A percentile compares a stretch with the other conserved stretches of the same genome.
These are phyloP conservation scores for Chromis chromis DNA, from an alignment of 2,797 vertebrate species.

Conservation along the genomic window DNA sequence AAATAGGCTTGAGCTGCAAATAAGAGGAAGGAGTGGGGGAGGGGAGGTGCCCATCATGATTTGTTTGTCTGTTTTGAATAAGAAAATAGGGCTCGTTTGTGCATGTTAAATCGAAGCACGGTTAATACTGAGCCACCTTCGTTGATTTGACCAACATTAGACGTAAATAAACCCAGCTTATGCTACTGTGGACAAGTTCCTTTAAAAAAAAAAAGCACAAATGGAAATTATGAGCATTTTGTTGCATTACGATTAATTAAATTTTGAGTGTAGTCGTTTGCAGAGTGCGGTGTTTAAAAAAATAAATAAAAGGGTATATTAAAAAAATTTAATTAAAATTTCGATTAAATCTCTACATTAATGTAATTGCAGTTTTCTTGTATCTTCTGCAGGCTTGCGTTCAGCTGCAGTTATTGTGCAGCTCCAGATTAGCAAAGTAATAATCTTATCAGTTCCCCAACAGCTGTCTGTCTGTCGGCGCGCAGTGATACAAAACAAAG, in stretches of 20 bases:
- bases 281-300: not conserved
- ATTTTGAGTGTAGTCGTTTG: not conserved
- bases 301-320: no score
- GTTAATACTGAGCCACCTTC: not conserved
- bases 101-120: not conserved
- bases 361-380: not conserved
- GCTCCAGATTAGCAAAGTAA: slow-evolving; percentile 50
- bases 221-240: not conserved
- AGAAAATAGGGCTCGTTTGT: not conserved
- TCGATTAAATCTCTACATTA: not conserved
- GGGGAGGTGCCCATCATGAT: slow-evolving; percentile 42
- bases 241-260: not conserved
- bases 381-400: not conserved
- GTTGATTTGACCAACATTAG: not conserved
- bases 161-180: not conserved
- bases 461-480: slow-evolving; percentile 78
- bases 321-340: no score
- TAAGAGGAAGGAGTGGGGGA: slow-evolving; percentile 63
- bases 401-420: not conserved
- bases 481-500: slow-evolving; percentile 83
- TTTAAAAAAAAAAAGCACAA: not conserved
- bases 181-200: not conserved
- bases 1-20: slow-evolving; percentile 16
- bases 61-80: slow-evolving; percentile 32
- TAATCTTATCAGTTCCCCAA: slow-evolving; percentile 68